These are phyloP conservation scores for Ciconia stormi DNA, from an alignment of 2,113 vertebrate genomes.

Conservation along the genomic window DNA sequence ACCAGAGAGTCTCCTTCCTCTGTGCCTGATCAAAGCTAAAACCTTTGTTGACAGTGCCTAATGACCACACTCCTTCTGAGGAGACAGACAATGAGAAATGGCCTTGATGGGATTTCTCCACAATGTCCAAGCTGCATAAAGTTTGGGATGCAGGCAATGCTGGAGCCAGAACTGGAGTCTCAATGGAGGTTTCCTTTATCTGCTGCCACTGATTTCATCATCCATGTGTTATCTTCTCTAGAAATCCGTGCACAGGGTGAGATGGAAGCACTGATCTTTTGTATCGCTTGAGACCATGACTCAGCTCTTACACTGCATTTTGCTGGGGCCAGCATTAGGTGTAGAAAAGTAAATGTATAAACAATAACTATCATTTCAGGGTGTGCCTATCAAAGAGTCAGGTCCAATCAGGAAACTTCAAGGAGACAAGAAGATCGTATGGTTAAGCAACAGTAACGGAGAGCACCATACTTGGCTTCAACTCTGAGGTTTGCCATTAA, in stretches of 20 bases:
- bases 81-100: background rate
- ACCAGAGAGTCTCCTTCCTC: background rate
- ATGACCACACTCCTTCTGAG: background rate
- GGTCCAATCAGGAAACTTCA: background rate
- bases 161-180: background rate
- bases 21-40: constrained; percentile 7
- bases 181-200: background rate
- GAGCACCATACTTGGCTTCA: background rate
- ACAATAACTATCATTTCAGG: background rate
- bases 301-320: background rate
- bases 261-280: background rate
- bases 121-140: background rate
- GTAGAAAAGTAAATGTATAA: background rate
- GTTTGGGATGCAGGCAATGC: background rate
- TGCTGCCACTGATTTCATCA: background rate
- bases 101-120: background rate
- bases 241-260: background rate
- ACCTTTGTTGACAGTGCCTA: background rate
- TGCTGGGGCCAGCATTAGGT: background rate
- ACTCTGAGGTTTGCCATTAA: background rate
- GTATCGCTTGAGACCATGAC: rapidly evolving
- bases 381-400: background rate
- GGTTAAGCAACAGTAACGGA: background rate
- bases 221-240: background rate
- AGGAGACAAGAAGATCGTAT: background rate